These are phyloP conservation scores for Atractosteus spatula DNA, from an alignment of 2,113 vertebrate species.

Conservation along the genomic window DNA sequence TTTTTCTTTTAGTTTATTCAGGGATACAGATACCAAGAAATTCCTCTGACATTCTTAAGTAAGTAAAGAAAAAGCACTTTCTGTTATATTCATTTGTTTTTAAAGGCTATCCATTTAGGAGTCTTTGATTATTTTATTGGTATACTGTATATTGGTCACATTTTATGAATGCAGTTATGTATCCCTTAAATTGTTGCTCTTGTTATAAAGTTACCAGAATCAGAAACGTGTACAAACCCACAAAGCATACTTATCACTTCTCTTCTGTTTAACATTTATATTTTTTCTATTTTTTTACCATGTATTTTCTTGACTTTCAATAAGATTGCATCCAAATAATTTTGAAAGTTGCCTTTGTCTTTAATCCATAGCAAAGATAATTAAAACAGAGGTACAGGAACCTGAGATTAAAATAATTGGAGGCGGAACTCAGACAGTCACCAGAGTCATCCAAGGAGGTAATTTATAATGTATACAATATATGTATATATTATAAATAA, in stretches of 20 bases:
- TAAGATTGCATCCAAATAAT: not conserved
- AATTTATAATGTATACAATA: not conserved
- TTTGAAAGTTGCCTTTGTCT: not conserved
- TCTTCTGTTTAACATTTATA: not conserved
- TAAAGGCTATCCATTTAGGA: too few species aligned
- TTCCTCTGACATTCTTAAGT: conserved; percentile 87
- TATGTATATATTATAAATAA: too few species aligned
- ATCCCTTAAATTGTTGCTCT: too few species aligned
- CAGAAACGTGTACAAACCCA: too few species aligned
- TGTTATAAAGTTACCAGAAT: too few species aligned
- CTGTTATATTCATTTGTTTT: too few species aligned
- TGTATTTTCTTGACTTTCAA: not conserved
- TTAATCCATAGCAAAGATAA: conserved; percentile 4
- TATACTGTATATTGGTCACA: too few species aligned
- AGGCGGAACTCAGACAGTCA: not conserved
- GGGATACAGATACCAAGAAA: conserved; percentile 87
- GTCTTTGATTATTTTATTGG: too few species aligned
- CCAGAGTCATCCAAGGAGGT: conserved; percentile 14
- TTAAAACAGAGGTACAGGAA: not conserved
- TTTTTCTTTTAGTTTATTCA: conserved; percentile 73
- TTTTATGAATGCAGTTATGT: too few species aligned
- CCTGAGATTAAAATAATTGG: conserved; percentile 19
- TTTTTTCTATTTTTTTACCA: not conserved
- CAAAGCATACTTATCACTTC: too few species aligned
- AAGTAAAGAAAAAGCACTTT: conserved; percentile 58